Base-by-base conservation (phyloP, 2,888 invertebrate species). In the Eurytoma adleriae region DNA sequence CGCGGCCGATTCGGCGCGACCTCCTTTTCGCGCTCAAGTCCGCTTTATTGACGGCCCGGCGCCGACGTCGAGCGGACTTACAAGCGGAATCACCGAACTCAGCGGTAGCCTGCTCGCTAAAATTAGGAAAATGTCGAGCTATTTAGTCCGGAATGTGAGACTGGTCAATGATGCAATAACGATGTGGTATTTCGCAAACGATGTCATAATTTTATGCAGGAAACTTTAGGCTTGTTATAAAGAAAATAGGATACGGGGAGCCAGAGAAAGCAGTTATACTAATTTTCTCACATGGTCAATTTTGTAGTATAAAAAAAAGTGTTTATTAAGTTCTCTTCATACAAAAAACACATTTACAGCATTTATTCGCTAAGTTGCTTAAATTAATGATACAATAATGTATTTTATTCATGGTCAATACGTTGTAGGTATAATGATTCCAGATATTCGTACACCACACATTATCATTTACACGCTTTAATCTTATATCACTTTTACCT, bases 401-500 rank as follows among this genome's bases (percentile, higher is more conserved):
- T 66, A 67, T 59, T 52, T 67, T n/a, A 24, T n/a, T n/a, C 61
- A 52, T 66, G 48, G 69, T 72, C 56, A 56, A 67, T 80, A 61
- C 61, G 48, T 62, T 56, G 54, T 56, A 67, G 18, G 57, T 59
- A 56, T 24, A 24, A 24, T 70, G 62, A 61, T 64, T 73, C 20
- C 57, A 50, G 48, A 66, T 40, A 76, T 52, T 82, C 79, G 59
- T 67, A 70, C 56, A 71, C 62, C 66, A 78, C 77, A 62, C 67
- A 78, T 79, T 52, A 67, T 20, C 70, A 78, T 74, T 78, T 80
- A 73, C 74, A 81, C 78, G 30, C 24, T 75, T 78, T 78, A 74
- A 78, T 68, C 50, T 69, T 82, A 79, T 79, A 79, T 82, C 82
- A 82, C 79, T 82, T 52, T 74, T 59, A 72, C 64, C 76, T 76